Evolutionary conservation across 2,888 invertebrate genomes (phyloP), one percentile per base, ranked within the genome.

Genomic region (Xestia rhomboidea): DNA sequence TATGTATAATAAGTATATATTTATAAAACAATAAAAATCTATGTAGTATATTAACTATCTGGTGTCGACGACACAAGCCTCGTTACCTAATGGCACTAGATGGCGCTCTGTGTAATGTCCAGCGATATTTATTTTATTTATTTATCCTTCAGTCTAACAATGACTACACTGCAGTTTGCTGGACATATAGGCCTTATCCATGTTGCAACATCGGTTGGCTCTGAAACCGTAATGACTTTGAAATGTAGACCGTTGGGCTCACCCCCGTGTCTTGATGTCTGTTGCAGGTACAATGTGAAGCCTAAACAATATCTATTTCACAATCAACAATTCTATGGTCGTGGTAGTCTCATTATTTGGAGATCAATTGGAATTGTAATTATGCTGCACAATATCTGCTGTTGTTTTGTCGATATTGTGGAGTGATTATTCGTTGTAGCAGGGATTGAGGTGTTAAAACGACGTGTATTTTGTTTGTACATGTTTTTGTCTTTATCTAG

Each of bases 301-400:
- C 57, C 64, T 76, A 69, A 79, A 69, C 82, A 38, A 54, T 80
- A 81, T 80, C 82, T 15, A 76, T 80, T 49, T 46, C 76, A 68
- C 27, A 80, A 51, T 76, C 57, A 51, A 81, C n/a, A 21, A 30
- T 41, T 49, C 38, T 41, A 38, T 38, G 34, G 38, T 81, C 57
- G 11, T 38, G 0, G 5, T 68, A 73, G 38, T 24, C 72, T 78
- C 80, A 34, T 79, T 79, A 78, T 46, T 46, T 30, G 21, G 27
- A 27, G 54, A 72, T 73, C 73, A 72, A 72, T 78, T 73, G 30
- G 24, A 10, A 72, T 71, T 41, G 46, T 64, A 71, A 79, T 38
- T 30, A 41, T 34, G 34, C 7, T 38, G 27, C 7, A 38, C 18
- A 4, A 38, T 15, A 15, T n/a, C 15, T 54, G 5, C 15, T 54